Base-by-base conservation (phyloP, 1,140 invertebrate genomes). In the Harlomillsia oculata region DNA sequence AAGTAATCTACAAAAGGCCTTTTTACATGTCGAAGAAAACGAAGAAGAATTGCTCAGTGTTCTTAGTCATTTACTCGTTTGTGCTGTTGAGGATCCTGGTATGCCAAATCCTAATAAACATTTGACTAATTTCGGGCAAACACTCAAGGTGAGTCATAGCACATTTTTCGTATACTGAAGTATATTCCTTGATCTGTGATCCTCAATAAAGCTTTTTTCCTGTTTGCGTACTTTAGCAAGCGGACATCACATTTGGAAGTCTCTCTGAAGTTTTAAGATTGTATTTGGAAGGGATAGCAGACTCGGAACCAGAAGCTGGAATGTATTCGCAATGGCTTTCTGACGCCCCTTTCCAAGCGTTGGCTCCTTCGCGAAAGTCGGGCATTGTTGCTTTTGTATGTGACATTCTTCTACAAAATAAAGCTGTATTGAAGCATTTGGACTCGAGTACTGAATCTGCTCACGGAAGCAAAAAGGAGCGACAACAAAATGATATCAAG, bases 51-150 rank as follows among this genome's bases (percentile, higher is more conserved):
- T 94, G 48, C 67, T 94, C 14, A 88, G 85, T 18, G 83, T 96
- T 6, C 80, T 95, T 71, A 88, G 86, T 5, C 89, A 94, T 72
- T 72, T 97, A 0, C 72, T 96, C 5, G 84, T 91, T 1, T 91
- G 89, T 71, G 91, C 90, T 32, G 90, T 97, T 46, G 78, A 93
- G 73, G 92, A 97, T 75, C 91, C 92, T 0, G 92, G 93, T 1
- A 87, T 96, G 26, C 89, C 89, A 0, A 89, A 90, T 69, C 59
- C 59, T 5, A 61, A 84, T 0, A 73, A 87, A 5, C 86, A 91
- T 67, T 87, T 87, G 0, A 95, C 90, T 0, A 77, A 88, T 3
- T 74, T 96, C 1, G 88, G 88, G 0, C 91, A 96, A 70, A 91
- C 88, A 59, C 75, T 96, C 5, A 82, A n/a, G n/a, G n/a, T n/a